Conservation (phyloP, 2,113 vertebrate genomes). For the Rhipidura dahli region DNA sequence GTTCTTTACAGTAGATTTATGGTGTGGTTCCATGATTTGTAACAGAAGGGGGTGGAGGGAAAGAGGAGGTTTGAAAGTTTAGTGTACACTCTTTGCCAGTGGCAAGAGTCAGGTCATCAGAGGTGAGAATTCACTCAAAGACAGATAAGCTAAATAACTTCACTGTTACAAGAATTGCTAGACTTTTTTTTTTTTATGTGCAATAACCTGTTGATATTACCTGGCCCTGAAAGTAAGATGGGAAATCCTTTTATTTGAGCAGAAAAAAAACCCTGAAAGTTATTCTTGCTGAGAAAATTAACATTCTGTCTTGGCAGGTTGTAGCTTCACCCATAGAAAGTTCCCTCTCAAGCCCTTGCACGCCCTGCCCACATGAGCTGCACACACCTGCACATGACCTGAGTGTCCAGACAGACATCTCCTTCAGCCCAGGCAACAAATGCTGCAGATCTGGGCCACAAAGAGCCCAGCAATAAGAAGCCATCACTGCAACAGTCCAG, state of each 20-base stretch:
- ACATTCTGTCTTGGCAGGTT: not conserved
- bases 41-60: not conserved
- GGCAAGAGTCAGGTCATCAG: not conserved
- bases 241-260: not conserved
- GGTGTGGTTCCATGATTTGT: not conserved
- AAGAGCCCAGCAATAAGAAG: not conserved
- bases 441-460: fast-evolving
- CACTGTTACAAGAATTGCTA: not conserved
- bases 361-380: not conserved
- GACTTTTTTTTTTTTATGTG: not conserved
- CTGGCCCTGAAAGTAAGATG: fast-evolving
- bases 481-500: not conserved
- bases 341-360: not conserved
- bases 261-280: not conserved
- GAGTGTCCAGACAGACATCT: not conserved
- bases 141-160: not conserved
- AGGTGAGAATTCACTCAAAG: not conserved
- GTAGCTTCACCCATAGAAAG: not conserved
- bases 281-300: not conserved
- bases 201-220: not conserved
- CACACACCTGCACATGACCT: fast-evolving
- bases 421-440: not conserved
- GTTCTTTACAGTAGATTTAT: not conserved
- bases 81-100: fast-evolving
- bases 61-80: not conserved